Percentiles rank a stretch among this genome's conserved stretches.
These are phyloP conservation scores for Tanytarsus gracilentus DNA, from an alignment of 2,888 invertebrate species.

Conservation along the genomic window DNA sequence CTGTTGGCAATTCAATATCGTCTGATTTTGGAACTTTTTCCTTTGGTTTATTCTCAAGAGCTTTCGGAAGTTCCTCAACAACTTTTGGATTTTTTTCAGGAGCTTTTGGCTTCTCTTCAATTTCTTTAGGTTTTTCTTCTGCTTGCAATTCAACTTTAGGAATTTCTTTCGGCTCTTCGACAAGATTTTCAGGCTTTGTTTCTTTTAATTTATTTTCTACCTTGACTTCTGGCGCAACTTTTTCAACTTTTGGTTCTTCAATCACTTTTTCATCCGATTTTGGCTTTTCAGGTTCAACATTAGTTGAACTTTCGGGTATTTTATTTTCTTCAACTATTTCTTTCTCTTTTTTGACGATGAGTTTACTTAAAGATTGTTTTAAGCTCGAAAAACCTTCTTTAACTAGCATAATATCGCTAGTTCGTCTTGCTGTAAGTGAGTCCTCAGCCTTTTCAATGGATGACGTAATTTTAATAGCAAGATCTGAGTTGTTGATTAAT, in stretches of 20 bases:
- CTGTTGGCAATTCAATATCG: neutral
- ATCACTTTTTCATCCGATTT: slow-evolving; percentile 33
- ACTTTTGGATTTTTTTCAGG: neutral
- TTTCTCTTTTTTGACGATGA: too few species aligned
- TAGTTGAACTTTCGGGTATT: slow-evolving; percentile 44
- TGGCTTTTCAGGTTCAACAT: slow-evolving; percentile 41
- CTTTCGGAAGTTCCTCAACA: neutral
- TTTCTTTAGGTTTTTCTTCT: slow-evolving; percentile 31
- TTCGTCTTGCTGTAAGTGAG: slow-evolving; percentile 30
- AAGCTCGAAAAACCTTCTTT: slow-evolving; percentile 30
- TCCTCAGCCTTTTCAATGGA: slow-evolving; percentile 30
- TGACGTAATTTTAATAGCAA: slow-evolving; percentile 29
- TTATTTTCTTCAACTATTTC: slow-evolving; percentile 44
- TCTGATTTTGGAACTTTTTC: too few species aligned
- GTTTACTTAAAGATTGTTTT: slow-evolving; percentile 24
- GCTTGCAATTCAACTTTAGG: slow-evolving; percentile 29
- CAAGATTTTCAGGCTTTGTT: too few species aligned
- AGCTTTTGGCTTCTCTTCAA: slow-evolving; percentile 32
- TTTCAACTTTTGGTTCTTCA: slow-evolving; percentile 5
- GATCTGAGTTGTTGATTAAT: slow-evolving; percentile 14
- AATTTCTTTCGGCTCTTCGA: too few species aligned
- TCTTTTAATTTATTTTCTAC: neutral
- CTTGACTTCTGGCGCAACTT: too few species aligned
- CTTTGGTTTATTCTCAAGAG: neutral
- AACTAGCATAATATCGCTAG: slow-evolving; percentile 30